These are phyloP conservation scores for Donacobius atricapilla DNA, from an alignment of 2,113 vertebrate genomes.

Conservation along the genomic window DNA sequence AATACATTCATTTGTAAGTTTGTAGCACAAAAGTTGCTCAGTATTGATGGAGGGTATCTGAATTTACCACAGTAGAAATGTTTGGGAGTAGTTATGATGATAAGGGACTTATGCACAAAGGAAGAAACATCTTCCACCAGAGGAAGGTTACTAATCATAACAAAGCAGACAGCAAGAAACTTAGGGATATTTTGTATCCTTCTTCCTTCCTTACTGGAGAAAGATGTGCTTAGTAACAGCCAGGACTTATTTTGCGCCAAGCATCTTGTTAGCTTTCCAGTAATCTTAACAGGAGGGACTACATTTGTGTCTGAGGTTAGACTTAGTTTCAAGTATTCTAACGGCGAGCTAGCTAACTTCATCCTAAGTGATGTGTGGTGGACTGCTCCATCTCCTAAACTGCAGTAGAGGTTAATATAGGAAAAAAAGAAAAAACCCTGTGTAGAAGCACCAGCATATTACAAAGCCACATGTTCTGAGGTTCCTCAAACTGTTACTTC, in stretches of 20 bases:
- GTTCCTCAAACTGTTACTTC: not conserved
- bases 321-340: not conserved
- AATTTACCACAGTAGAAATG: not conserved
- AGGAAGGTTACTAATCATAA: not conserved
- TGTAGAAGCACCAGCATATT: not conserved
- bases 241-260: not conserved
- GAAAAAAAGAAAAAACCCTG: not conserved
- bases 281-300: not conserved
- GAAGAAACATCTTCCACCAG: not conserved
- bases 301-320: not conserved
- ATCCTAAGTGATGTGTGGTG: not conserved
- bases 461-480: not conserved
- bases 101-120: not conserved
- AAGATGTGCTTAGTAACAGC: not conserved
- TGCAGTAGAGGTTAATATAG: not conserved
- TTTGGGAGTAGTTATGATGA: not conserved
- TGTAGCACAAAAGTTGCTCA: not conserved
- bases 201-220: not conserved
- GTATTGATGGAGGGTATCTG: not conserved
- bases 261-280: not conserved
- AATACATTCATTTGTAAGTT: not conserved
- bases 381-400: not conserved
- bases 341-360: not conserved
- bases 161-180: not conserved
- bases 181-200: not conserved